phyloP scores from a whole-genome alignment of 2,113 vertebrate species.

The Cottus gobio region DNA sequence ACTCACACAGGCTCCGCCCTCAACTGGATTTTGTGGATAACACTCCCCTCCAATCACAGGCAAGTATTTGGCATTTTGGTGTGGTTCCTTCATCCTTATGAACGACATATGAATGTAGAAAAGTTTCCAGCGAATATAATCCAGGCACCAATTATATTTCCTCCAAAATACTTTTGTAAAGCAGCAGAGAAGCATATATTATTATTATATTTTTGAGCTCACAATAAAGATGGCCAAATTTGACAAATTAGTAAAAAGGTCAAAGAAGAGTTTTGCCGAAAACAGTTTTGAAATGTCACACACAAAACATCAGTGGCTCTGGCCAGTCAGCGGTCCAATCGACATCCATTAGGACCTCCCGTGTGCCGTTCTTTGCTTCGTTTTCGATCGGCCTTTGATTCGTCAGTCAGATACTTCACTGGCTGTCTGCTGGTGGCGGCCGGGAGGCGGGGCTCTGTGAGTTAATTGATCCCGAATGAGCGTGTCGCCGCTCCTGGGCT shows the following conservation, averaged over 20 bases:
- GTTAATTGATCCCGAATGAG: slow-evolving; percentile 44
- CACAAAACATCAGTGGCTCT: slow-evolving; percentile 3
- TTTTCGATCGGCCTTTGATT: slow-evolving; percentile 39
- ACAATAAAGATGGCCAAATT: neutral
- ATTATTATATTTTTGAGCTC: too few species aligned
- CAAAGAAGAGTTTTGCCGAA: neutral
- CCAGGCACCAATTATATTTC: neutral
- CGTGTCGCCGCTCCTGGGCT: slow-evolving; percentile 2
- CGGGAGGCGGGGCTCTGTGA: neutral
- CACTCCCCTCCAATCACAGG: neutral
- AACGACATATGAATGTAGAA: neutral
- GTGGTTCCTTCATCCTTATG: neutral
- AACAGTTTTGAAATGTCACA: slow-evolving; percentile 35
- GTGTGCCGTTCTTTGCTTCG: neutral
- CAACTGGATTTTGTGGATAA: too few species aligned
- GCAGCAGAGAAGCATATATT: neutral
- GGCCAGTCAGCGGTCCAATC: neutral
- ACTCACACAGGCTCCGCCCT: too few species aligned
- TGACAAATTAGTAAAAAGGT: neutral
- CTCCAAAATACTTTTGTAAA: neutral
- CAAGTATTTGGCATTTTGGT: neutral
- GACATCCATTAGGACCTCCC: slow-evolving; percentile 12
- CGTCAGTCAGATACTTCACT: slow-evolving; percentile 39
- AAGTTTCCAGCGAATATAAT: neutral
- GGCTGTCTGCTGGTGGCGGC: slow-evolving; percentile 3